Percentiles rank a stretch among this genome's conserved stretches.
Conservation (phyloP, 2,113 vertebrate genomes). For the Datnioides undecimradiatus region DNA sequence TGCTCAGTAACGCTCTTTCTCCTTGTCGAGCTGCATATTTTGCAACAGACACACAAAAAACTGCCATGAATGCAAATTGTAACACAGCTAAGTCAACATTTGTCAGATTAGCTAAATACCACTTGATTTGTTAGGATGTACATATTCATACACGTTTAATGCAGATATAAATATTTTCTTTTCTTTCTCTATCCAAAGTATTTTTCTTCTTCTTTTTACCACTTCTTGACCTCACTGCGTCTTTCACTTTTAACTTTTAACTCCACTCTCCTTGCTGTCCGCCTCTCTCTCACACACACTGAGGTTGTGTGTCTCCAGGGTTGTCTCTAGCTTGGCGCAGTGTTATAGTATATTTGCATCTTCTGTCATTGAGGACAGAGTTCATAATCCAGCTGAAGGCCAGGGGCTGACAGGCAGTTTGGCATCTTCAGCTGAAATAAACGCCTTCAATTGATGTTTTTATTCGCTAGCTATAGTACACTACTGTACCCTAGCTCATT, state of each 20-base stretch:
- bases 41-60: background rate
- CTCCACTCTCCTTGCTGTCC: slow-evolving; percentile 27
- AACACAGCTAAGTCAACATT: background rate
- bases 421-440: slow-evolving; percentile 32
- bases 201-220: background rate
- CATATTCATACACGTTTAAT: background rate
- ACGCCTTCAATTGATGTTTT: background rate
- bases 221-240: slow-evolving; percentile 15
- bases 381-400: slow-evolving; percentile 46
- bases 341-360: slow-evolving; percentile 48
- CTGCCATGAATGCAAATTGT: background rate
- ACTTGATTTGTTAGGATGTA: background rate
- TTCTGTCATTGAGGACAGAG: slow-evolving; percentile 50
- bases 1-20: background rate
- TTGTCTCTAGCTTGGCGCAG: slow-evolving; percentile 33
- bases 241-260: slow-evolving; percentile 8
- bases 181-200: background rate
- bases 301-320: slow-evolving; percentile 41
- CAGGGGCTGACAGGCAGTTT: slow-evolving; percentile 36
- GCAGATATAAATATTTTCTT: background rate
- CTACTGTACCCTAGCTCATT: no score
- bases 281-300: background rate
- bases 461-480: background rate
- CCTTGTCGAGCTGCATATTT: background rate
- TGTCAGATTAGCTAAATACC: background rate